These are phyloP conservation scores for Himalopsyche phryganea DNA, from an alignment of 1,140 invertebrate genomes.

Conservation along the genomic window DNA sequence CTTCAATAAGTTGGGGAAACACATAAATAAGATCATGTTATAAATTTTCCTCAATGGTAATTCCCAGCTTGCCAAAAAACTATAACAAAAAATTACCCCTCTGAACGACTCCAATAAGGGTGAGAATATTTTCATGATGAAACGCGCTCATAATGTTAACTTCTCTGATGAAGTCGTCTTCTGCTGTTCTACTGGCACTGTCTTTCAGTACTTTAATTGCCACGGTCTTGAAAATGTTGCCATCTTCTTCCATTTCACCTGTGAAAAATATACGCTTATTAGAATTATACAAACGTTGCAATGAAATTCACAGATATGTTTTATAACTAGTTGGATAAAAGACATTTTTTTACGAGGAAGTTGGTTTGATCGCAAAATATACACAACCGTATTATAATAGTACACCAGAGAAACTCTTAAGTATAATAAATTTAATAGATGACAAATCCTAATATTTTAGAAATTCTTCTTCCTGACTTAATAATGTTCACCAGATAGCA, in stretches of 20 bases:
- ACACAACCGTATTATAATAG: no score
- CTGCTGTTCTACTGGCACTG: slow-evolving; percentile 71
- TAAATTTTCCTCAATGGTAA: no score
- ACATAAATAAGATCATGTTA: no score
- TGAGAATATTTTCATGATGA: slow-evolving; percentile 83
- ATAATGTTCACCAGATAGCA: no score
- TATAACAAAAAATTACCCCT: no score
- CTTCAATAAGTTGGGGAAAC: no score
- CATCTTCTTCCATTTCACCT: slow-evolving; percentile 27
- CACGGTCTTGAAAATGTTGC: slow-evolving; percentile 45
- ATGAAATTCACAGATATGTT: background rate
- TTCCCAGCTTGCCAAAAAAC: no score
- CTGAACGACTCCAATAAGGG: slow-evolving; percentile 74
- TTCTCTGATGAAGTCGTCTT: slow-evolving; percentile 83
- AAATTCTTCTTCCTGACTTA: no score
- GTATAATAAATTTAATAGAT: no score
- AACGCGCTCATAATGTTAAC: slow-evolving; percentile 89
- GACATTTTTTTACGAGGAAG: background rate
- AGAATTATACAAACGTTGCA: background rate
- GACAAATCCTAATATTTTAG: no score
- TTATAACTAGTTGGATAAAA: background rate
- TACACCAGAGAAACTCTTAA: no score
- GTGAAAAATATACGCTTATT: background rate
- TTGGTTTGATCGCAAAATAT: no score
- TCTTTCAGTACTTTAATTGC: slow-evolving; percentile 87